Conservation (phyloP, 35 echinoderm and acorn worm genomes). For the Lytechinus variegatus region DNA sequence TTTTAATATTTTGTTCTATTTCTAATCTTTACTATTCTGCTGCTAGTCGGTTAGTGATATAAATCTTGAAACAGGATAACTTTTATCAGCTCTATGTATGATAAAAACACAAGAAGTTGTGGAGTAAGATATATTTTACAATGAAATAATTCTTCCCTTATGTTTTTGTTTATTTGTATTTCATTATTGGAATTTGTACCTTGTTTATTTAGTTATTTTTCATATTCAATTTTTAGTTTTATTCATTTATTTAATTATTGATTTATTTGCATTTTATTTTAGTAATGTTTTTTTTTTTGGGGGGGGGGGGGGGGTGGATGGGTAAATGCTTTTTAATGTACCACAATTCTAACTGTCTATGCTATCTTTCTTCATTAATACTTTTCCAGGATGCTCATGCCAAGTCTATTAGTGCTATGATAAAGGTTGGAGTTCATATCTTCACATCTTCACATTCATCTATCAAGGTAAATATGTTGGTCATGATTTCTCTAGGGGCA, state of each 20-base stretch:
- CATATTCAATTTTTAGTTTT: neutral
- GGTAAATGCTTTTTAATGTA: too few species aligned
- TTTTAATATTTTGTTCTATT: too few species aligned
- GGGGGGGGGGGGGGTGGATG: too few species aligned
- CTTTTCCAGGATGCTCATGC: conserved; percentile 83
- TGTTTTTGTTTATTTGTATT: neutral
- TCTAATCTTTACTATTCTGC: too few species aligned
- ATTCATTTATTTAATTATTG: neutral
- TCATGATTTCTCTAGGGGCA: too few species aligned
- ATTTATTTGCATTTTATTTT: too few species aligned
- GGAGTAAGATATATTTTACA: neutral
- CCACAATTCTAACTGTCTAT: too few species aligned
- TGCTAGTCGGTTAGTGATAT: too few species aligned
- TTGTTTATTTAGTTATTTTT: neutral
- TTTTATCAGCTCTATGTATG: too few species aligned
- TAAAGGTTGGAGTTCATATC: conserved; percentile 56
- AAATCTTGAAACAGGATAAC: too few species aligned
- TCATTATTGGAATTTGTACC: neutral
- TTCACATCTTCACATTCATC: conserved; percentile 89
- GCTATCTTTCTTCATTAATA: conserved; percentile 29
- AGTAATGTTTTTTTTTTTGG: too few species aligned
- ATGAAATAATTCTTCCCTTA: neutral
- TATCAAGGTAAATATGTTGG: conserved; percentile 73
- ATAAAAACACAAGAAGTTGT: too few species aligned
- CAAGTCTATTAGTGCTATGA: conserved; percentile 69